phyloP scores from a whole-genome alignment of 2,113 vertebrate species.

The Aptenodytes patagonicus region DNA sequence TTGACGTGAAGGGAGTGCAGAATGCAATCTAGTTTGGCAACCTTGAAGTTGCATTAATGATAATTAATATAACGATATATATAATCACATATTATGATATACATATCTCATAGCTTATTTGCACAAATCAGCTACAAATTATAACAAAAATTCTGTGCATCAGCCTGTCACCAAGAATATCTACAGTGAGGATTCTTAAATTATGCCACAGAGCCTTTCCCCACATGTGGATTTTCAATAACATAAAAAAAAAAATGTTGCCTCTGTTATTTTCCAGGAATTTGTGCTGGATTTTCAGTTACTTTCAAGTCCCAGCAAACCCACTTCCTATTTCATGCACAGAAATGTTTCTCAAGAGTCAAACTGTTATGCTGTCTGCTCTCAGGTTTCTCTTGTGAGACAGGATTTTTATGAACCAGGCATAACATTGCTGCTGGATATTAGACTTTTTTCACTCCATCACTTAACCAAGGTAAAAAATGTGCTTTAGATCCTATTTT shows the following conservation, averaged over 20 bases:
- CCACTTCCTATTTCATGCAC: not conserved
- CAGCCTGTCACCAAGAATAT: not conserved
- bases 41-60: not conserved
- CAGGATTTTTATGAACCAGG: not conserved
- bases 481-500: not conserved
- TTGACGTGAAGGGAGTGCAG: not conserved
- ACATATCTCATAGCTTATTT: not conserved
- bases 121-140: not conserved
- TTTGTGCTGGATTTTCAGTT: not conserved
- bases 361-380: not conserved
- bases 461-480: not conserved
- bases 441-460: not conserved
- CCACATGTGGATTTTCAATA: not conserved
- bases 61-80: not conserved
- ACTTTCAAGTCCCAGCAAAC: not conserved
- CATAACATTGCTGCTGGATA: not conserved
- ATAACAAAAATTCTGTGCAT: not conserved
- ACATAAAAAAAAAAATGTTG: not conserved
- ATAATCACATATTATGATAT: not conserved
- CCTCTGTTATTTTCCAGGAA: not conserved
- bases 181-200: not conserved
- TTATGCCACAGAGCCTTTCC: not conserved
- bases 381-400: not conserved
- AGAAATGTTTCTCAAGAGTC: not conserved
- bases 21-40: not conserved